Base-by-base conservation (phyloP, 2,888 invertebrate species). In the Lepidochitona cinerea region DNA sequence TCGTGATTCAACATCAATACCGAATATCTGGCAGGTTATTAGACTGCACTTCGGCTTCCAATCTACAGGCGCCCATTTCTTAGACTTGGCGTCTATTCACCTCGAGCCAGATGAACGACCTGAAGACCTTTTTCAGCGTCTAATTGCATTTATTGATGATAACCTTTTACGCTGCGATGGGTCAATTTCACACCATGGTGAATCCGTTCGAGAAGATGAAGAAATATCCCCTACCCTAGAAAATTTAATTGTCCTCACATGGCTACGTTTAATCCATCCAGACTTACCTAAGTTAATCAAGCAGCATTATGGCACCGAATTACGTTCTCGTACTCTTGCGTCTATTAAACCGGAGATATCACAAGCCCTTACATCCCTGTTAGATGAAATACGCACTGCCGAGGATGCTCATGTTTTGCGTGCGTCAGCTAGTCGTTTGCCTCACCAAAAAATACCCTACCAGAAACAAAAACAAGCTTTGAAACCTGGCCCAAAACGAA, bases 181-280 rank as follows among this genome's bases (percentile, higher is more conserved):
- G n/a, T n/a, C n/a, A n/a, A n/a, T n/a, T n/a, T n/a, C n/a, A n/a
- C 80, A 81, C 37, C 79, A 80, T 71, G 76, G 75, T 18, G 73
- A 67, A n/a, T 37, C 1, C 18, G 9, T 33, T 23, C 18, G 41
- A 1, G 70, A 71, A 53, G 76, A 78, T 52, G 76, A 77, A 52
- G 72, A 71, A 23, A 29, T 71, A 7, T 69, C 76, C 12, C 76
- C 76, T 2, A 36, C 76, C 4, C 29, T 75, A 26, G 76, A 74
- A 36, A 75, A 76, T 54, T n/a, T 70, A 5, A 35, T 70, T 18
- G 70, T 75, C n/a, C 37, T 72, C 23, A 64, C 66, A 2, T 76
- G 75, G 75, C 33, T 76, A 5, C 26, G 36, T 14, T 65, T 75
- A 18, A 41, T 76, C 12, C 68, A 76, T 32, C 23, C n/a, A 26